A percentile compares a stretch with the other conserved stretches of the same genome.
Evolutionary conservation across 1,140 invertebrate genomes (phyloP).

Genomic region (Phymorhynchus buccinoides): DNA sequence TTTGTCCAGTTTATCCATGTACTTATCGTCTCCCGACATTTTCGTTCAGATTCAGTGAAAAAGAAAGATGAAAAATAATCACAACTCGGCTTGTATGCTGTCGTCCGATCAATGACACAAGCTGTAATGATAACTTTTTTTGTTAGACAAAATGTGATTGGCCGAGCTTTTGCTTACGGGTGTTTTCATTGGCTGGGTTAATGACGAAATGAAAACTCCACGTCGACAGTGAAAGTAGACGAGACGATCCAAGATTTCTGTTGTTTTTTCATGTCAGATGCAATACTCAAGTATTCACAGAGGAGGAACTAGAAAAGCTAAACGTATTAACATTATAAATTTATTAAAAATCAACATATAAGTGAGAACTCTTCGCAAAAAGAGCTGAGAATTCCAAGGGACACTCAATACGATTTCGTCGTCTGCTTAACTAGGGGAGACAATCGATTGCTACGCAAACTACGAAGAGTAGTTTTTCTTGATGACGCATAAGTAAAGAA

Average conservation of each 20-base stretch:
- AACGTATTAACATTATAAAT: not conserved
- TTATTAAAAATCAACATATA: not conserved
- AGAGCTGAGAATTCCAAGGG: not conserved
- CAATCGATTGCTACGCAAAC: too few relatives aligned
- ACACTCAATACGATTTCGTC: not conserved
- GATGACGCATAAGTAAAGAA: too few relatives aligned
- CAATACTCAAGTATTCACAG: not conserved
- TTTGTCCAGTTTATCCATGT: constrained; percentile 63
- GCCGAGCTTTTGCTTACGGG: not conserved
- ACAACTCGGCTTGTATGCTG: not conserved
- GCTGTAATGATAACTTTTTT: not conserved
- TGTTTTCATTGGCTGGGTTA: not conserved
- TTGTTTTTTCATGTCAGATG: not conserved
- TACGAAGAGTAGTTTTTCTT: not conserved
- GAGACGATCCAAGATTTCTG: not conserved
- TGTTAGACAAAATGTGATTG: constrained; percentile 9
- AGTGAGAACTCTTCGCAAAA: not conserved
- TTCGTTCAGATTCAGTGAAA: not conserved
- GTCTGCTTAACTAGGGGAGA: not conserved
- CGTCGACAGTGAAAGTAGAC: constrained; percentile 30
- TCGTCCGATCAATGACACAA: not conserved
- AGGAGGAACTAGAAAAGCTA: not conserved
- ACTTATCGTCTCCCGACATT: constrained; percentile 53
- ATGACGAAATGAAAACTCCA: constrained; percentile 3
- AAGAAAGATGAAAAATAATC: not conserved